Evolutionary conservation across 2,888 invertebrate genomes (phyloP).

Genomic region (Heliconius cydno): DNA sequence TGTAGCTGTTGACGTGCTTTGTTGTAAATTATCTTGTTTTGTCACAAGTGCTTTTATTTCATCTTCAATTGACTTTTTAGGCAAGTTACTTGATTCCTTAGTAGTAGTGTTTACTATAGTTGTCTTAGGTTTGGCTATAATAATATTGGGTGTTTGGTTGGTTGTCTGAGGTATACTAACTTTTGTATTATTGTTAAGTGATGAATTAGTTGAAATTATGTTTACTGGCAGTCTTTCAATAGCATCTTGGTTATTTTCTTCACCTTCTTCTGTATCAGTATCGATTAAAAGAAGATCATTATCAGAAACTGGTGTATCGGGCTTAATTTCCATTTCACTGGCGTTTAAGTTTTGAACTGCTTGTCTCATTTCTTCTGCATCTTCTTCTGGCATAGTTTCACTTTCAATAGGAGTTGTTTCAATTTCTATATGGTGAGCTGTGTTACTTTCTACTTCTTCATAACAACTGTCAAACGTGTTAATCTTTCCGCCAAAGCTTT

Average conservation of each 20-base stretch:
- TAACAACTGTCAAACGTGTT: constrained; percentile 83
- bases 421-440: constrained; percentile 70
- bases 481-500: constrained; percentile 89
- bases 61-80: constrained; percentile 58
- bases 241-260: constrained; percentile 81
- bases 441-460: constrained; percentile 78
- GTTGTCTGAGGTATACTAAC: constrained; percentile 63
- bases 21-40: constrained; percentile 66
- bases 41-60: constrained; percentile 67
- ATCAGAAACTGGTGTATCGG: constrained; percentile 93
- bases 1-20: constrained; percentile 73
- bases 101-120: constrained; percentile 51
- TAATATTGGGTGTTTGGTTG: constrained; percentile 68
- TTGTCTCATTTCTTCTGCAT: constrained; percentile 92
- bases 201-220: constrained; percentile 70
- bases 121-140: constrained; percentile 77
- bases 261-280: constrained; percentile 91
- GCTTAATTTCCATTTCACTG: constrained; percentile 88
- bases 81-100: constrained; percentile 68
- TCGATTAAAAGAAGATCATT: constrained; percentile 93
- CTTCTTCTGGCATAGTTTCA: constrained; percentile 86
- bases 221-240: constrained; percentile 68
- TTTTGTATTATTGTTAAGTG: constrained; percentile 58
- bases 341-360: constrained; percentile 91
- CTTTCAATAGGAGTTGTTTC: constrained; percentile 74